Percentiles rank a stretch among this genome's conserved stretches.
Conservation (phyloP, 2,888 invertebrate species). For the Meganola albula region DNA sequence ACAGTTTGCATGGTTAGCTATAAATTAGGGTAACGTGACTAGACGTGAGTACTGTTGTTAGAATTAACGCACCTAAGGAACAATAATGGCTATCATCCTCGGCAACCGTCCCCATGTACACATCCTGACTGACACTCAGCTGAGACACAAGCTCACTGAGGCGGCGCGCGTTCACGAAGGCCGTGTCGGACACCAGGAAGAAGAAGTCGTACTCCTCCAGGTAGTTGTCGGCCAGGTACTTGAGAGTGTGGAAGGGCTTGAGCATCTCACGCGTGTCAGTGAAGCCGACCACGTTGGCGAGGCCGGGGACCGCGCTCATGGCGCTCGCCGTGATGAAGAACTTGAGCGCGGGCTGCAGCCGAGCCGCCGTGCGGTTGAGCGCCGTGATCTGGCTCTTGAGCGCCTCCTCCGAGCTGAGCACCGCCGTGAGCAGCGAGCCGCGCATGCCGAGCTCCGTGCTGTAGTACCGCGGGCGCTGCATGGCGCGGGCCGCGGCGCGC, state of each 20-base stretch:
- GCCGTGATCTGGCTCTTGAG: slow-evolving; percentile 88
- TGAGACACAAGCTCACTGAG: slow-evolving; percentile 83
- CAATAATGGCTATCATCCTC: slow-evolving; percentile 81
- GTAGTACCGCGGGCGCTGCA: slow-evolving; percentile 93
- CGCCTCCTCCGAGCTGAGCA: slow-evolving; percentile 86
- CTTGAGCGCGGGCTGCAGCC: slow-evolving; percentile 88
- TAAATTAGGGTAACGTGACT: too few relatives aligned
- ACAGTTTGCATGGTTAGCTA: too few relatives aligned
- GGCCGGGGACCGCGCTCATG: slow-evolving; percentile 42
- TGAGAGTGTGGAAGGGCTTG: slow-evolving; percentile 91
- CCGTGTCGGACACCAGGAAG: slow-evolving; percentile 89
- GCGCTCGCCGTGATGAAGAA: slow-evolving; percentile 84
- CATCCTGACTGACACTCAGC: slow-evolving; percentile 90
- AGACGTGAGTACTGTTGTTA: too few relatives aligned
- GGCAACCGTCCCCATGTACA: slow-evolving; percentile 86
- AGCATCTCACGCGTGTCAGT: slow-evolving; percentile 85
- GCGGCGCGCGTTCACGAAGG: slow-evolving; percentile 89
- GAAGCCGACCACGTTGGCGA: slow-evolving; percentile 89
- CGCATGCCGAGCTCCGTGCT: slow-evolving; percentile 96
- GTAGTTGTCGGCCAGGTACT: slow-evolving; percentile 93
- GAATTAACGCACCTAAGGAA: slow-evolving; percentile 76
- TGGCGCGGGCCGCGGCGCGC: slow-evolving; percentile 55
- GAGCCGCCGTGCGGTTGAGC: slow-evolving; percentile 92
- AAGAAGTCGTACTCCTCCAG: slow-evolving; percentile 95
- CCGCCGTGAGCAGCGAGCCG: slow-evolving; percentile 85